Percentiles rank a stretch among this genome's conserved stretches.
These are phyloP conservation scores for Vulpes ferrilata DNA, from an alignment of 2,113 vertebrate species.

Conservation along the genomic window DNA sequence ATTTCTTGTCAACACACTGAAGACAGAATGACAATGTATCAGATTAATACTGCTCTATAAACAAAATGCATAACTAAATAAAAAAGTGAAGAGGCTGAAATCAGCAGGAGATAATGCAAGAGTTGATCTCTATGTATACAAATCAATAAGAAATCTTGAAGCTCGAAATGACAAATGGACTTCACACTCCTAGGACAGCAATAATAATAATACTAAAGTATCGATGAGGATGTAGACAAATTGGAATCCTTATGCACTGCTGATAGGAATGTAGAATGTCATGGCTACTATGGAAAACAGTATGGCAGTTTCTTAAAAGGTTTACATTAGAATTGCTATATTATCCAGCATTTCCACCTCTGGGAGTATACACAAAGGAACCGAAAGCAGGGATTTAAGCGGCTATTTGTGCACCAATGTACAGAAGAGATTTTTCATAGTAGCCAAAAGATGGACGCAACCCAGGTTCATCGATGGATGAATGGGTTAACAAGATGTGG, in stretches of 20 bases:
- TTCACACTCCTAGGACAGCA: background rate
- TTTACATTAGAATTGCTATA: background rate
- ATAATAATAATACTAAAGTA: background rate
- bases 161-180: background rate
- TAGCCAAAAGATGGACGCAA: background rate
- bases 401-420: background rate
- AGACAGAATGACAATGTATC: background rate
- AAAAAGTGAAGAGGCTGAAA: background rate
- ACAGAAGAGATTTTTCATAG: background rate
- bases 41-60: slow-evolving; percentile 2
- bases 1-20: background rate
- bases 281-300: background rate
- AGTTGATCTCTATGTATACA: background rate
- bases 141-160: background rate
- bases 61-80: background rate
- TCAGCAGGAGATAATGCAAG: background rate
- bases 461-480: background rate
- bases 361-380: background rate
- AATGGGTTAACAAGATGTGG: background rate
- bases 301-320: background rate
- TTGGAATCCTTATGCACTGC: background rate
- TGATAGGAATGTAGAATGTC: background rate
- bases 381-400: background rate
- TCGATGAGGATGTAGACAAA: background rate
- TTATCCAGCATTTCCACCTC: background rate